Evolutionary conservation across 2,797 vertebrate species (phyloP).

Genomic region (Sebastes steindachneri): DNA sequence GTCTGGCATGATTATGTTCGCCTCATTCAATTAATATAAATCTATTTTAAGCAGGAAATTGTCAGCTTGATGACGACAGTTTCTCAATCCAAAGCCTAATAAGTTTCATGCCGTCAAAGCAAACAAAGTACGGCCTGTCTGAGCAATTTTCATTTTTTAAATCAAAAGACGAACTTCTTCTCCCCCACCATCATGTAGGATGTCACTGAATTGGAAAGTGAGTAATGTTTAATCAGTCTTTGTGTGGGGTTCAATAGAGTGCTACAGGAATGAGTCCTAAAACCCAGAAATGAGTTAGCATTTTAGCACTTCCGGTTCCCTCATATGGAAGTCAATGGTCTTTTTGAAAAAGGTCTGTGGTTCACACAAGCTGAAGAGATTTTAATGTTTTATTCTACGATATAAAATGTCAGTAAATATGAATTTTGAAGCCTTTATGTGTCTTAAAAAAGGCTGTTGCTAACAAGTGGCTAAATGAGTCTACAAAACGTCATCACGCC

Average conservation of each 20-base stretch:
- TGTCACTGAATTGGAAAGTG: constrained; percentile 22
- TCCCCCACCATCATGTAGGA: not conserved
- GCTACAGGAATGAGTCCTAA: too few relatives aligned
- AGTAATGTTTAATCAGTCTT: not conserved
- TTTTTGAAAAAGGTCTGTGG: too few relatives aligned
- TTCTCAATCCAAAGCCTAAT: constrained; percentile 8
- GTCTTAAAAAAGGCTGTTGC: too few relatives aligned
- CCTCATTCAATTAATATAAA: constrained; percentile 59
- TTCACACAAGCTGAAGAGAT: too few relatives aligned
- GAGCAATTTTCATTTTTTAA: constrained; percentile 32
- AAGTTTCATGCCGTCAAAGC: constrained; percentile 39
- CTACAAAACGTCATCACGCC: too few relatives aligned
- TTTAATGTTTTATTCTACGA: too few relatives aligned
- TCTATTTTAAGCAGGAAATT: constrained; percentile 60
- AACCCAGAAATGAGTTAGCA: too few relatives aligned
- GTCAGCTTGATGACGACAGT: constrained; percentile 28
- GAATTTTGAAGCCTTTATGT: too few relatives aligned
- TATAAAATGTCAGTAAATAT: too few relatives aligned
- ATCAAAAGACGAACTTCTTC: constrained; percentile 11
- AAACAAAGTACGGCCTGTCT: constrained; percentile 41
- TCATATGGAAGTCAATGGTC: too few relatives aligned
- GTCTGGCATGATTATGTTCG: constrained; percentile 46
- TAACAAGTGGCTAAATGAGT: too few relatives aligned
- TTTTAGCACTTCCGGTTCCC: too few relatives aligned
- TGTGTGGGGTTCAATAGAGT: not conserved